These are phyloP conservation scores for Mobula hypostoma DNA, from an alignment of 2,113 vertebrate species.

Conservation along the genomic window DNA sequence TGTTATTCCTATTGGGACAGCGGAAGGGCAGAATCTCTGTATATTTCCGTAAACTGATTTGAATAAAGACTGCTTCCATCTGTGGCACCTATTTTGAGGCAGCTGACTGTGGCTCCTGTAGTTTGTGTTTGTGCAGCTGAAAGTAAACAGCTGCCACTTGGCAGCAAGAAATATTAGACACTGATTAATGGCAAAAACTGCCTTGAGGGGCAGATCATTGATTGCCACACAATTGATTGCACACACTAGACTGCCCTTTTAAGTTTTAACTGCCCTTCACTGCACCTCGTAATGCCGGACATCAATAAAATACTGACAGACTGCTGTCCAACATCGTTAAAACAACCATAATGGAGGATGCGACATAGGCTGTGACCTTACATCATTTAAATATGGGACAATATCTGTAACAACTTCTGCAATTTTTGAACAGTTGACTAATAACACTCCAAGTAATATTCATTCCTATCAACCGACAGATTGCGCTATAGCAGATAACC, in stretches of 20 bases:
- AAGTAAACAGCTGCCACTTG: not conserved
- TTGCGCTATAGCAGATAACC: not conserved
- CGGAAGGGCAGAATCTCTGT: not conserved
- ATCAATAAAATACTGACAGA: not conserved
- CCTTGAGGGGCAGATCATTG: not conserved
- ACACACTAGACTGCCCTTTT: not conserved
- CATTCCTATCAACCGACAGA: not conserved
- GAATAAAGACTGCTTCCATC: not conserved
- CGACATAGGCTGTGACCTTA: not conserved
- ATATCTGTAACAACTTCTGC: not conserved
- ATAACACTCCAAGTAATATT: not conserved
- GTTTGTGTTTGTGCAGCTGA: not conserved
- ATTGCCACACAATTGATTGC: not conserved
- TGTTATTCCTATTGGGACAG: not conserved
- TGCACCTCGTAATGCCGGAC: not conserved
- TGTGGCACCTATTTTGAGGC: not conserved
- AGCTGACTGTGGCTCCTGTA: not conserved
- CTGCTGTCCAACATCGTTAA: not conserved
- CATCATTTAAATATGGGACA: not conserved
- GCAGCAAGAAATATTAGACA: not conserved
- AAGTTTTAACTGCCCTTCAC: constrained; percentile 1
- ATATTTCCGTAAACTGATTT: too few species aligned
- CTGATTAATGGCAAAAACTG: constrained; percentile 2
- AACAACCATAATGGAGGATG: not conserved
- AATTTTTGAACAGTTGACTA: not conserved